Base-by-base conservation (phyloP, 2,797 vertebrate species). In the Eidolon dupreanum region DNA sequence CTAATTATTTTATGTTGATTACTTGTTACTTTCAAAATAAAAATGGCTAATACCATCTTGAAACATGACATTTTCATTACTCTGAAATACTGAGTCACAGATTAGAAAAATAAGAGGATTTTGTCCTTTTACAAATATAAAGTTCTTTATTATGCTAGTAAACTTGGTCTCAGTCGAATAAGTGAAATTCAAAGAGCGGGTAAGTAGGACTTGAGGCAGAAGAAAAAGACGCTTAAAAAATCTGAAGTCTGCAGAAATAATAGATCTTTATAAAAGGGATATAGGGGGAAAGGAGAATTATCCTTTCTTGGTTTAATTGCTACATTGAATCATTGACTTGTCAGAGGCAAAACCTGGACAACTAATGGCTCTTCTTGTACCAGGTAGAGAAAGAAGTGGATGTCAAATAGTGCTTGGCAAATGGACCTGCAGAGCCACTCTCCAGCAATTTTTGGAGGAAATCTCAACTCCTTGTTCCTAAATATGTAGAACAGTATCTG, bases 321-420 rank as follows among this genome's bases (percentile, higher is more conserved):
- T 71, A 9, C 2, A 0, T 9, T 31, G 79, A 94, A 81, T 82
- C 77, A 33, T 68, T 36, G 57, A 70, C 33, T 51, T 75, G 24
- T 93, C 79, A 33, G 41, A 90, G 71, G 90, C 49, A 77, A 89
- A 92, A 19, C 73, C 61, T 36, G 22, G 46, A 41, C 19, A 0
- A n/a, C 57, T 43, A 59, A 20, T 0, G 1, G 90, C 68, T 93
- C 1, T 1, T 74, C 79, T 68, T 70, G 24, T 13, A 61, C 68
- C 89, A 88, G 63, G 73, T 59, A 66, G 82, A 78, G 79, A 96
- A 82, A 65, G 53, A 93, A 97, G 70, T 36, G 95, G 94, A 95
- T 43, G 38, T 96, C 95, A 94, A 95, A 91, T 46, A 66, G 92
- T 86, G 94, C 55, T 74, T 88, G 97, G 93, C 70, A 97, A 98